phyloP scores from a whole-genome alignment of 2,797 vertebrate genomes.

The Danio aesculapii region DNA sequence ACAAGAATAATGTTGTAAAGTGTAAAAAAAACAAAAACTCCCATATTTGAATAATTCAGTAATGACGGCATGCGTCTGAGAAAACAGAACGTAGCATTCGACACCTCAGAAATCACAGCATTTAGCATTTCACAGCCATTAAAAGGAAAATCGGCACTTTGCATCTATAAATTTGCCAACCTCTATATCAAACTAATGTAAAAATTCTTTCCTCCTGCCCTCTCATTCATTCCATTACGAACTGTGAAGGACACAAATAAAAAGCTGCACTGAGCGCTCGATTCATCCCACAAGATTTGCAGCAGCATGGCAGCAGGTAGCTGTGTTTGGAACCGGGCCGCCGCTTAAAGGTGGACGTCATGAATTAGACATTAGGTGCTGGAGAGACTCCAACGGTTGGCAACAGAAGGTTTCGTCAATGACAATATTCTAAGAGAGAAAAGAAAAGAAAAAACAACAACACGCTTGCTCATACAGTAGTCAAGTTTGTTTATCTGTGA shows the following conservation, averaged over 20 bases:
- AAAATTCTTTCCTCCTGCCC: neutral
- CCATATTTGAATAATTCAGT: constrained; percentile 24
- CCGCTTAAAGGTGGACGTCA: constrained; percentile 69
- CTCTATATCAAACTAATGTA: neutral
- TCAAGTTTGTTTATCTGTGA: constrained; percentile 56
- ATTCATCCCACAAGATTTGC: constrained; percentile 63
- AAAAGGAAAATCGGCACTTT: neutral
- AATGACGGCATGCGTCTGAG: neutral
- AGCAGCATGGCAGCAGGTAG: constrained; percentile 22
- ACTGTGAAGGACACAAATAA: constrained; percentile 52
- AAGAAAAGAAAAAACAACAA: constrained; percentile 57
- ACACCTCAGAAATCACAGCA: neutral
- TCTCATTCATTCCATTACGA: constrained; percentile 16
- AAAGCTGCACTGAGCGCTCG: constrained; percentile 54
- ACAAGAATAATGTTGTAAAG: neutral
- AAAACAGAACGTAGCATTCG: neutral
- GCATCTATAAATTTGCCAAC: neutral
- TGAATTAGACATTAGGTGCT: constrained; percentile 71
- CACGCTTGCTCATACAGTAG: constrained; percentile 56
- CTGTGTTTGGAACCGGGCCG: constrained; percentile 61
- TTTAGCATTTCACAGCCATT: neutral
- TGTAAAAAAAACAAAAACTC: constrained; percentile 14
- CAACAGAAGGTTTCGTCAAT: constrained; percentile 65
- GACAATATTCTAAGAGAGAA: constrained; percentile 47
- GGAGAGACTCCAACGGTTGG: constrained; percentile 74